A percentile compares a stretch with the other conserved stretches of the same genome.
Conservation (phyloP, 2,113 vertebrate species). For the Aptenodytes patagonicus region DNA sequence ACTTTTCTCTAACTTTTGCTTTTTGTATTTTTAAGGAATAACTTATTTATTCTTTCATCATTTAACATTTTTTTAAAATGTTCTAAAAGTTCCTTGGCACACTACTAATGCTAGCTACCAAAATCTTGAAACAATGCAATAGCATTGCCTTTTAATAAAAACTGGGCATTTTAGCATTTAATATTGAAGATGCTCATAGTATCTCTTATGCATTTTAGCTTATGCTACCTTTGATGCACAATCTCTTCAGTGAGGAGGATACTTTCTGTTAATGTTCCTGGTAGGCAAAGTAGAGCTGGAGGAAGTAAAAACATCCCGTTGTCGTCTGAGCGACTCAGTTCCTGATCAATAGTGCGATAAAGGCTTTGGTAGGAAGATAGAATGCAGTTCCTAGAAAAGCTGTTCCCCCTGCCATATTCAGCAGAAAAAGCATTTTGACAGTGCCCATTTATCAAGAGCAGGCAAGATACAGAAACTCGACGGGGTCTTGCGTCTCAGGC, state of each 20-base stretch:
- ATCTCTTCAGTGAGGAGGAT: neutral
- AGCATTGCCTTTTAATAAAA: neutral
- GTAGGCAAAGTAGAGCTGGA: neutral
- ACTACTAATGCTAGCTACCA: neutral
- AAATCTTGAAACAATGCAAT: neutral
- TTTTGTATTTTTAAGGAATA: neutral
- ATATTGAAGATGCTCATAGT: neutral
- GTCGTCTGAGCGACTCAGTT: neutral
- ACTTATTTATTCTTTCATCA: neutral
- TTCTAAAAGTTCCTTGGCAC: neutral
- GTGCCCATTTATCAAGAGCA: constrained; percentile 62
- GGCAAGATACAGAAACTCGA: constrained; percentile 41
- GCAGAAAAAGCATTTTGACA: constrained; percentile 62
- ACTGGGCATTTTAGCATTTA: neutral
- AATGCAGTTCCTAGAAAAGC: constrained; percentile 16
- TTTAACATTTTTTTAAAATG: neutral
- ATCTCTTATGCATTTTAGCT: neutral
- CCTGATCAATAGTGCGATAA: constrained; percentile 54
- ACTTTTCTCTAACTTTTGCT: neutral
- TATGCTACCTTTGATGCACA: neutral
- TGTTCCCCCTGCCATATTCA: constrained; percentile 51
- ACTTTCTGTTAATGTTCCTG: neutral
- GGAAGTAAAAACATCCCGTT: constrained; percentile 26
- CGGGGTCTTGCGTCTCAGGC: constrained; percentile 64
- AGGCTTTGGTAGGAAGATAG: constrained; percentile 29